A percentile compares a stretch with the other conserved stretches of the same genome.
These are phyloP conservation scores for Pipistrellus pipistrellus DNA, from an alignment of 2,797 vertebrate genomes.

Conservation along the genomic window DNA sequence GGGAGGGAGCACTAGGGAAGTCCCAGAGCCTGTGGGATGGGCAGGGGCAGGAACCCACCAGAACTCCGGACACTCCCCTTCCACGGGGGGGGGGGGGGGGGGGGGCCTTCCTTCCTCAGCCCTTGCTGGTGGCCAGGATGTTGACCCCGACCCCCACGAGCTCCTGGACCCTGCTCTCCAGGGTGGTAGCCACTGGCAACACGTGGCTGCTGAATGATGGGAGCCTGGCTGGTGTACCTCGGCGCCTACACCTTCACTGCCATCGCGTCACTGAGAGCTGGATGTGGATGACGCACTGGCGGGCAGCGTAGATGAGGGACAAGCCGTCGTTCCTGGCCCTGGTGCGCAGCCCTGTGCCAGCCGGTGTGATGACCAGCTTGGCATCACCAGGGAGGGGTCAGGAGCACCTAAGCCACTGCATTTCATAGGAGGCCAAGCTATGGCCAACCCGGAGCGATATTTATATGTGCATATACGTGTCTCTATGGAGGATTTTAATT, in stretches of 20 bases:
- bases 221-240: background rate
- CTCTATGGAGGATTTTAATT: background rate
- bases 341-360: background rate
- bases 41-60: background rate
- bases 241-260: background rate
- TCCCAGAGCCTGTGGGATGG: background rate
- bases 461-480: accelerated
- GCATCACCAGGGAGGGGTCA: background rate
- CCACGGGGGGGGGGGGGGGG: background rate
- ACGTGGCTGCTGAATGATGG: background rate
- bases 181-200: background rate
- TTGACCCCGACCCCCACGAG: background rate
- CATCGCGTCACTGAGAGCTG: background rate
- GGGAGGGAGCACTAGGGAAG: too few relatives aligned
- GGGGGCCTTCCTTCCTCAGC: background rate
- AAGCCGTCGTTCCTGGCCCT: background rate
- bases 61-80: background rate
- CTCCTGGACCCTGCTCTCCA: background rate
- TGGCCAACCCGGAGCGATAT: background rate
- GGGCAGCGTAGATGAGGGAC: background rate
- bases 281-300: too few relatives aligned
- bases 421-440: background rate
- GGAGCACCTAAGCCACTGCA: background rate
- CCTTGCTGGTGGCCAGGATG: accelerated
- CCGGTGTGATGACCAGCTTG: background rate